A percentile compares a stretch with the other conserved stretches of the same genome.
These are phyloP conservation scores for Drosophila nasuta DNA, from an alignment of 1,140 invertebrate genomes.

Conservation along the genomic window DNA sequence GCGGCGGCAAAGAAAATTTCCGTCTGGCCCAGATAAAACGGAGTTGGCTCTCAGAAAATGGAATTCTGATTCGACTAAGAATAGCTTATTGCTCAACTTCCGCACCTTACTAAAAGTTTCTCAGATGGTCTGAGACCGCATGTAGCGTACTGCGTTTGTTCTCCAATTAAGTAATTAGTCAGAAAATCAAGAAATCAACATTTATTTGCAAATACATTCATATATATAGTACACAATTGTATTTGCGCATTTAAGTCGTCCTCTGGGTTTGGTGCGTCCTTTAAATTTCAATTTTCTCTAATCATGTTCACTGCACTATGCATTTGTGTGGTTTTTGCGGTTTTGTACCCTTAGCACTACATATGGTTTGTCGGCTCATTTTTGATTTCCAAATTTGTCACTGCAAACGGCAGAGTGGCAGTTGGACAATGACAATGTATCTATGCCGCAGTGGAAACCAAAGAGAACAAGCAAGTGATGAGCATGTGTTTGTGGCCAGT, in stretches of 20 bases:
- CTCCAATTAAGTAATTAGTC: too few species aligned
- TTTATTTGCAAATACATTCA: neutral
- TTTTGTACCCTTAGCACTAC: slow-evolving; percentile 26
- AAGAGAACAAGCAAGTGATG: neutral
- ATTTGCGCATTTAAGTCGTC: neutral
- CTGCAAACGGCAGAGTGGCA: slow-evolving; percentile 22
- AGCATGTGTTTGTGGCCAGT: neutral
- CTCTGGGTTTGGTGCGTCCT: slow-evolving; percentile 30
- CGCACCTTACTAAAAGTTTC: too few species aligned
- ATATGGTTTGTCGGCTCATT: slow-evolving; percentile 33
- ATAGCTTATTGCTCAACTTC: too few species aligned
- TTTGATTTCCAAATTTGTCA: slow-evolving; percentile 49
- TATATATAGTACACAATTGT: neutral
- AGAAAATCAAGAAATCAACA: too few species aligned
- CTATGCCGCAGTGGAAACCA: neutral
- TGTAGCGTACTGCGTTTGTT: too few species aligned
- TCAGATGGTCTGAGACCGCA: too few species aligned
- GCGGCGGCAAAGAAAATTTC: neutral
- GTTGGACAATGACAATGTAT: slow-evolving; percentile 6
- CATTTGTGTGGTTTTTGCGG: slow-evolving; percentile 68
- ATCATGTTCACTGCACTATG: slow-evolving; percentile 41
- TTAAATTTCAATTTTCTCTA: slow-evolving; percentile 39
- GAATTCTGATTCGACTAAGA: too few species aligned
- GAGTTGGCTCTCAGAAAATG: neutral
- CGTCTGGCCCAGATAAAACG: neutral